A percentile compares a stretch with the other conserved stretches of the same genome.
These are phyloP conservation scores for Neoniphon sammara DNA, from an alignment of 2,797 vertebrate genomes.

Conservation along the genomic window DNA sequence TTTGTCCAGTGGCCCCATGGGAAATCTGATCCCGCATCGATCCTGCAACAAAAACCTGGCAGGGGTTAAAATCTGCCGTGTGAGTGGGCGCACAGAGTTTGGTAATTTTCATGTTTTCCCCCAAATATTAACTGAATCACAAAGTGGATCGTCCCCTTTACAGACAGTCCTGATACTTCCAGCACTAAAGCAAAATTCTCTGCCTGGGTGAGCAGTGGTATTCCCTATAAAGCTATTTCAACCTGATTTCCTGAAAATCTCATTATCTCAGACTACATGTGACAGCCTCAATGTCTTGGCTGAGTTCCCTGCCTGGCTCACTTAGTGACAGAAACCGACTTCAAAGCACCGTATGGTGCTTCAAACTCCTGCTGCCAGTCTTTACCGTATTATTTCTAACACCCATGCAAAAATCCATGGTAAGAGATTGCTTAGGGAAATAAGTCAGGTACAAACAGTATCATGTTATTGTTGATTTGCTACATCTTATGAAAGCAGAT, in stretches of 20 bases:
- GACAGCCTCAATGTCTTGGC: constrained; percentile 52
- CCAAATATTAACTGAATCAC: constrained; percentile 36
- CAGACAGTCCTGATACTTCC: too few species aligned
- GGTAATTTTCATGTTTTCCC: constrained; percentile 22
- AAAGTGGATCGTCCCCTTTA: not conserved
- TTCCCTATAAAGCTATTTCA: too few species aligned
- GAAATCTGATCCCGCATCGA: constrained; percentile 1
- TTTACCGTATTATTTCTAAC: constrained; percentile 9
- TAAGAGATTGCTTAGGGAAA: constrained; percentile 5
- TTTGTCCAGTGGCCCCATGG: constrained; percentile 9
- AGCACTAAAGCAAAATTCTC: too few species aligned
- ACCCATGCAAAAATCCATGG: constrained; percentile 7
- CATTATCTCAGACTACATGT: constrained; percentile 28
- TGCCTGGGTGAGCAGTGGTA: too few species aligned
- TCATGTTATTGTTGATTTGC: not conserved
- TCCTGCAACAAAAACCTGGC: constrained; percentile 31
- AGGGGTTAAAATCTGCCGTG: constrained; percentile 1
- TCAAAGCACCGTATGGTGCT: constrained; percentile 64
- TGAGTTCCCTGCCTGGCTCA: constrained; percentile 43
- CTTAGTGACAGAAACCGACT: constrained; percentile 31
- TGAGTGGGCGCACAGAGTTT: not conserved
- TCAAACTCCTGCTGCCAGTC: constrained; percentile 31
- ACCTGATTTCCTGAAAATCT: constrained; percentile 35
- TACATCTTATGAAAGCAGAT: constrained; percentile 16
- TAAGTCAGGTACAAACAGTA: not conserved